Base-by-base conservation (phyloP, 2,888 invertebrate genomes). In the Venusia cambrica region DNA sequence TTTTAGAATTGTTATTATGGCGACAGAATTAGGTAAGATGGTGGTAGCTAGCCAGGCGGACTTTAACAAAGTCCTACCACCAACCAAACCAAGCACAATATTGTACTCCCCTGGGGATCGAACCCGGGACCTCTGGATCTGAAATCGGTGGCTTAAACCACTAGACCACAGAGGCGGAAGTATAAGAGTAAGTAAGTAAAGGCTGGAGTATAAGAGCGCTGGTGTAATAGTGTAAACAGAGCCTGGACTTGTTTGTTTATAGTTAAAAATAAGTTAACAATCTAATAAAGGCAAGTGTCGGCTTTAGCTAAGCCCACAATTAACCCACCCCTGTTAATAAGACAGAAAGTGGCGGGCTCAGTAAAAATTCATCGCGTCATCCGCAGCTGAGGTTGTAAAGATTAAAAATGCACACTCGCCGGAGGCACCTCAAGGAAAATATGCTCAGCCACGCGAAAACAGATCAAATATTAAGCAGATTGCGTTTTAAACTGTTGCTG, bases 281-380 rank as follows among this genome's bases (percentile, higher is more conserved):
- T 35, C 18, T 27, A 40, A 40, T 40, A 35, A 36, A 19, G 15
- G 24, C 47, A 45, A 47, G 44, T 53, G 45, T 48, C 45, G 36
- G 31, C 41, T 44, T 47, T 54, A 51, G 47, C 48, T 51, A 56
- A 64, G 57, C 62, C 51, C 60, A 47, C 62, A 73, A 73, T 73
- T 70, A 73, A 72, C 72, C 60, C 64, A 43, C 61, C 65, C 58
- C 51, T 45, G 60, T 68, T 79, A 80, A 81, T 76, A 79, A 80
- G 73, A 73, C 63, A 74, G 63, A 72, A 76, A 73, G 68, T 65
- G 65, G 64, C 45, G 38, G 52, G 54, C 69, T 80, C 73, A 78
- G 74, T 83, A 80, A 84, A 84, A 81, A 81, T 83, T 84, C 76
- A 83, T 47, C 59, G 62, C 71, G 78, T 77, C 83, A 79, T 78